Evolutionary conservation across 2,888 invertebrate genomes (phyloP).

Genomic region (Eupithecia subumbrata): DNA sequence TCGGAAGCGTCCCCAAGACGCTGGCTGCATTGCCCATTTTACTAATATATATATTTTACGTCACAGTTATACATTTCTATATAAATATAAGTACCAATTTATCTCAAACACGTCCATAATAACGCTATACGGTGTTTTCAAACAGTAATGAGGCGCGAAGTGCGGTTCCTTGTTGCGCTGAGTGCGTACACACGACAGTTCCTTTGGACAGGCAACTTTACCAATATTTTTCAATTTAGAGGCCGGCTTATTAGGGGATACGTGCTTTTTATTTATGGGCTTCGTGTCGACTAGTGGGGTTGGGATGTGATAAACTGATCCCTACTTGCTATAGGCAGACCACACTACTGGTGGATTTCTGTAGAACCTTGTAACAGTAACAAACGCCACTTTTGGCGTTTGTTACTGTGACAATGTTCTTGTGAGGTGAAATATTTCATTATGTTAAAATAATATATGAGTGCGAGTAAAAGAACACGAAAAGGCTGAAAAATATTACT

Average conservation of each 20-base stretch:
- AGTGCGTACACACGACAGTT: conserved; percentile 52
- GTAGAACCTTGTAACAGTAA: no score
- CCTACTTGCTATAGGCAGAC: background rate
- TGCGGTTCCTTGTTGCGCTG: conserved; percentile 57
- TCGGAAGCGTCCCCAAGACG: no score
- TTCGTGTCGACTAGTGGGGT: background rate
- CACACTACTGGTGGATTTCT: no score
- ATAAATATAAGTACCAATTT: background rate
- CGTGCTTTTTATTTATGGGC: conserved; percentile 30
- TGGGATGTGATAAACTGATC: background rate
- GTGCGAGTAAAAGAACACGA: no score
- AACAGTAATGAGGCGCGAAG: conserved; percentile 59
- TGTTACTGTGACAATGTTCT: no score
- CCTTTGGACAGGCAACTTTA: conserved; percentile 43
- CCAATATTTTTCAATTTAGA: conserved; percentile 44
- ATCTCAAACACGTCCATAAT: conserved; percentile 12
- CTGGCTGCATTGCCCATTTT: no score
- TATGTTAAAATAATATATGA: no score
- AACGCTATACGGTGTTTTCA: conserved; percentile 53
- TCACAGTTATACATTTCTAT: no score
- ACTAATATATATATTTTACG: no score
- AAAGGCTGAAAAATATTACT: no score
- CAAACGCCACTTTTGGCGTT: no score
- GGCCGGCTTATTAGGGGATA: conserved; percentile 24
- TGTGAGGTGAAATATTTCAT: no score